Evolutionary conservation across 37 sponge, comb jelly and placozoan species (phyloP).

Genomic region (Geodia barretti): DNA sequence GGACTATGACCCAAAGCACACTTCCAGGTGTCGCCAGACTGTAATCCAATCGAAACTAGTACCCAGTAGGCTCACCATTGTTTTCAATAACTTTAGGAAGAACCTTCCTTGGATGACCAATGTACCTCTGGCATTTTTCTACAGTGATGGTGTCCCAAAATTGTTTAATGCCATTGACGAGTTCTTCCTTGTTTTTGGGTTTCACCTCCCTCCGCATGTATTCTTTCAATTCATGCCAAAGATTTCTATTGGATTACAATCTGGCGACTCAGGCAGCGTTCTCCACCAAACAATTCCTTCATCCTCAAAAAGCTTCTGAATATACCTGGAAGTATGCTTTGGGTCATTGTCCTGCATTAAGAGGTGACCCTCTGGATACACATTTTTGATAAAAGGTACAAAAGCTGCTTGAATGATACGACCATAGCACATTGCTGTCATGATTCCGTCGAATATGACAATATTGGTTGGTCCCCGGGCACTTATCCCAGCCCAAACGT

Average conservation of each 20-base stretch:
- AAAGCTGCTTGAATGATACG: neutral
- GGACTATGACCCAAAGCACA: neutral
- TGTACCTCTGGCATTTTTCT: neutral
- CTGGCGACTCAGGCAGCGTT: conserved; percentile 24
- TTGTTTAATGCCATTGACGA: neutral
- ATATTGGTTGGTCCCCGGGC: conserved; percentile 7
- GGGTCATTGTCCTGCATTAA: conserved; percentile 36
- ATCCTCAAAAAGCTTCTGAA: neutral
- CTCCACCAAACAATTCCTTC: conserved; percentile 18
- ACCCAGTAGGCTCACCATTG: neutral
- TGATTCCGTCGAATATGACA: conserved; percentile 27
- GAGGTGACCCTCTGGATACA: conserved; percentile 7
- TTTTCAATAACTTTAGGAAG: neutral
- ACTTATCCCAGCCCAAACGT: conserved; percentile 37
- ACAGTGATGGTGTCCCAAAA: neutral
- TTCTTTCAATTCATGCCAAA: conserved; percentile 31
- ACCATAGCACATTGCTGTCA: conserved; percentile 2
- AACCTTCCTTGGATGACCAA: neutral
- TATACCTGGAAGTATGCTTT: conserved; percentile 9
- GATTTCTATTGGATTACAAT: conserved; percentile 36
- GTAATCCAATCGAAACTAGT: neutral
- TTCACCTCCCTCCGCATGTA: conserved; percentile 19
- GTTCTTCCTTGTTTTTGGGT: conserved; percentile 8
- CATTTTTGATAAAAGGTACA: conserved; percentile 11
- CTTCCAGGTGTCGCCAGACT: neutral